phyloP scores from a whole-genome alignment of 2,888 invertebrate species.

The Fragum whitleyi region DNA sequence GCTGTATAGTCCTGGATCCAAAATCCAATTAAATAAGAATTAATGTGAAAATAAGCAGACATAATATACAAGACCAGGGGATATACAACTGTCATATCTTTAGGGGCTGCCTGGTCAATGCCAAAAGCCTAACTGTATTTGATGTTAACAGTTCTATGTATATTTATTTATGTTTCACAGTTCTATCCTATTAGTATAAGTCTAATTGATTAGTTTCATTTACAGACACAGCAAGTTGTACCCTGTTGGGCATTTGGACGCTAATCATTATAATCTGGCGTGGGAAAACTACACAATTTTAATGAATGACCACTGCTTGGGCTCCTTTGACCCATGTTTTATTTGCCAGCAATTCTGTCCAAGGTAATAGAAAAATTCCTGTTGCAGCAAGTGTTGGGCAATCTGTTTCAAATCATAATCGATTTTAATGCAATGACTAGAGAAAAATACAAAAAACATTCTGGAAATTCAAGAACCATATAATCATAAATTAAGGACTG shows the following conservation, averaged over 20 bases:
- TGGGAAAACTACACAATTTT: constrained; percentile 11
- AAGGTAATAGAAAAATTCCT: no score
- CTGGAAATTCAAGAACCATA: no score
- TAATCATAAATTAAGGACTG: no score
- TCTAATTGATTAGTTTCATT: constrained; percentile 24
- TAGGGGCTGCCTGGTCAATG: not conserved
- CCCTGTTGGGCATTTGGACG: not conserved
- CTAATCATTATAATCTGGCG: constrained; percentile 16
- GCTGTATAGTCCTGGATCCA: no score
- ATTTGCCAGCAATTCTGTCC: not conserved
- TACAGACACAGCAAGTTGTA: constrained; percentile 6
- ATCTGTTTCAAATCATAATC: no score
- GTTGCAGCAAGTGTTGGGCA: no score
- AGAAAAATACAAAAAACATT: no score
- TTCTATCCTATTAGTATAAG: constrained; percentile 15
- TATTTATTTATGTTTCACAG: not conserved
- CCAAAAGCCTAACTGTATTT: constrained; percentile 2
- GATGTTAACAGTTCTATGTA: not conserved
- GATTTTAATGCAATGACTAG: no score
- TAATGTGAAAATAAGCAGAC: not conserved
- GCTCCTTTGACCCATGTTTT: not conserved
- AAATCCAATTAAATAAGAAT: not conserved
- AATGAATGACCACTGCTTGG: not conserved
- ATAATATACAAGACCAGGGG: not conserved
- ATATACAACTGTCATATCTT: no score